Percentiles rank a stretch among this genome's conserved stretches.
phyloP scores from a whole-genome alignment of 1,140 invertebrate species.

The Zaprionus davidi region DNA sequence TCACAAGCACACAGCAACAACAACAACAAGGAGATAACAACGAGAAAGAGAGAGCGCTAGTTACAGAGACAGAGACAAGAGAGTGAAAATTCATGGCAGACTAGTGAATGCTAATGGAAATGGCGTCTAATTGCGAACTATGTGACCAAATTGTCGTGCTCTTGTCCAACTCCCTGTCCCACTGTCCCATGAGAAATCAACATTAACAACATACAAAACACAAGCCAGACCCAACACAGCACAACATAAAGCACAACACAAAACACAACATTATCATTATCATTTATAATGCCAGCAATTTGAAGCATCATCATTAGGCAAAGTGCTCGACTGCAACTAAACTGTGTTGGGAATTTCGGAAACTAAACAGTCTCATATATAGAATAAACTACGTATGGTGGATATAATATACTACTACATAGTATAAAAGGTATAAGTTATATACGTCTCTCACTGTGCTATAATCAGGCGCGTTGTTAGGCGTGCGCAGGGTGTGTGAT shows the following conservation, averaged over 20 bases:
- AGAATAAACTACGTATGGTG: background rate
- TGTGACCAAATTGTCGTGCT: conserved; percentile 23
- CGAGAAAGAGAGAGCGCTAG: background rate
- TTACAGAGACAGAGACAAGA: background rate
- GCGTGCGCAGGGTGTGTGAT: no score
- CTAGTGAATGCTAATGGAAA: conserved; percentile 60
- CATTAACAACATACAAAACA: conserved; percentile 15
- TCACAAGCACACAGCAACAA: background rate
- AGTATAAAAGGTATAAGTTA: no score
- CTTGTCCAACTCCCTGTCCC: conserved; percentile 8
- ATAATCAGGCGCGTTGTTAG: no score
- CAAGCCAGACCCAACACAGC: conserved; percentile 1
- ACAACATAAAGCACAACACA: conserved; percentile 3
- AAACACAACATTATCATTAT: conserved; percentile 25
- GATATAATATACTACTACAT: no score
- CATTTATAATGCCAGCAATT: conserved; percentile 18
- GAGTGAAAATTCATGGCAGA: conserved; percentile 39
- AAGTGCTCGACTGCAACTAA: conserved; percentile 9
- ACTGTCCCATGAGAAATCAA: conserved; percentile 25
- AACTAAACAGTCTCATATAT: background rate
- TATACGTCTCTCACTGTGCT: no score
- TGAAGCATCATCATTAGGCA: conserved; percentile 12
- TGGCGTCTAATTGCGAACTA: conserved; percentile 64
- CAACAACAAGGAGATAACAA: background rate
- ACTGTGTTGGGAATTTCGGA: background rate